Evolutionary conservation across 2,113 vertebrate genomes (phyloP).

Genomic region (Cyanoramphus novaezelandiae): DNA sequence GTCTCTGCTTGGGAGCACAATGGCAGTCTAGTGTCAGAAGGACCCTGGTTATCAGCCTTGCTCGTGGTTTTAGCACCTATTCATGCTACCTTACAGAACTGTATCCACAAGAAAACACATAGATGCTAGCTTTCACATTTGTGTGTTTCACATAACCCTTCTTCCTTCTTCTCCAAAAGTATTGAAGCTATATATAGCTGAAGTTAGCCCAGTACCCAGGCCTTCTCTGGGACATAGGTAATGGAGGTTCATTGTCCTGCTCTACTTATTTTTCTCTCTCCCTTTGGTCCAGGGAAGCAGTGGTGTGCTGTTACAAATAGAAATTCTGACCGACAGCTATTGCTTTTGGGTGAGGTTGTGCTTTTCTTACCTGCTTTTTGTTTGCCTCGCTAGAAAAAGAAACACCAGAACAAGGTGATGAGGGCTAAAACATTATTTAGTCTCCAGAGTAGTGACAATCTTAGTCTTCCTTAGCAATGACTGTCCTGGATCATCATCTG

Average conservation of each 20-base stretch:
- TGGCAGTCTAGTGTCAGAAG: not conserved
- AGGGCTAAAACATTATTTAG: not conserved
- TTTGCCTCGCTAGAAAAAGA: not conserved
- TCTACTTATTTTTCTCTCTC: not conserved
- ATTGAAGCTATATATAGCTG: not conserved
- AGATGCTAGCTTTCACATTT: not conserved
- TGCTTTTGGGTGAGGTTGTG: not conserved
- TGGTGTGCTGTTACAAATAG: not conserved
- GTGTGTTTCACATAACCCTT: not conserved
- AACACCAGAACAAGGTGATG: not conserved
- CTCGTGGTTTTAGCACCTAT: not conserved
- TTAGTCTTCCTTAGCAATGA: not conserved
- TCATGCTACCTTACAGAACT: not conserved
- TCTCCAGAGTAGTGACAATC: not conserved
- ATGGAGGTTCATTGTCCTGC: not conserved
- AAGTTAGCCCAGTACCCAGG: not conserved
- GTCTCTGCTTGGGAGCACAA: fast-evolving
- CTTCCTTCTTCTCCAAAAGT: not conserved
- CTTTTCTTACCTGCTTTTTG: not conserved
- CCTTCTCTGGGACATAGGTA: not conserved
- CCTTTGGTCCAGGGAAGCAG: not conserved
- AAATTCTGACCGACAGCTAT: not conserved
- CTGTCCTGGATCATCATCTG: not conserved
- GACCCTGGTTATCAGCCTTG: not conserved
- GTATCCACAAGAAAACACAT: not conserved